Evolutionary conservation across 2,797 vertebrate species (phyloP).

Genomic region (Prionace glauca): DNA sequence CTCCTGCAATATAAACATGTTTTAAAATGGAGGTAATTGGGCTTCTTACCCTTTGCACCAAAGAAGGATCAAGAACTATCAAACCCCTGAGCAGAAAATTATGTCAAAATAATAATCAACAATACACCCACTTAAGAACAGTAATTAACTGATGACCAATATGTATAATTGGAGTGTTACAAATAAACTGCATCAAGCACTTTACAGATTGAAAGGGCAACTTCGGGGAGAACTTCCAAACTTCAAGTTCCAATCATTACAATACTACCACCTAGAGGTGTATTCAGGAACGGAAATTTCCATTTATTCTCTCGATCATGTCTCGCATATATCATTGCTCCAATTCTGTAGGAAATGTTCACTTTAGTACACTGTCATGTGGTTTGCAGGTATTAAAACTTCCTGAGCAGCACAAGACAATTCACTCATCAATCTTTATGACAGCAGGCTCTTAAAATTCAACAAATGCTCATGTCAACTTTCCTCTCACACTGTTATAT

Average conservation of each 20-base stretch:
- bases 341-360: not conserved
- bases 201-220: not conserved
- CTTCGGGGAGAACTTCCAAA: not conserved
- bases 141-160: not conserved
- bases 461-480: not conserved
- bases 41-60: not conserved
- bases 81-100: not conserved
- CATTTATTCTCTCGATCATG: not conserved
- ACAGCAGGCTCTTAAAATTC: not conserved
- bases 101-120: not conserved
- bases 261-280: constrained; percentile 25
- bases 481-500: not conserved
- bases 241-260: constrained; percentile 13
- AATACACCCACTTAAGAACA: not conserved
- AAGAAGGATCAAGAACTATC: not conserved
- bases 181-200: not conserved
- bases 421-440: not conserved
- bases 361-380: not conserved
- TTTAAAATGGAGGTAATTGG: not conserved
- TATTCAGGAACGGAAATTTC: not conserved
- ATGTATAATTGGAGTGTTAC: not conserved
- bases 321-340: not conserved
- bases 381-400: not conserved
- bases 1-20: not conserved
- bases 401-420: constrained; percentile 18